Evolutionary conservation across 2,113 vertebrate species (phyloP).

Genomic region (Neodontobutis hainanensis): DNA sequence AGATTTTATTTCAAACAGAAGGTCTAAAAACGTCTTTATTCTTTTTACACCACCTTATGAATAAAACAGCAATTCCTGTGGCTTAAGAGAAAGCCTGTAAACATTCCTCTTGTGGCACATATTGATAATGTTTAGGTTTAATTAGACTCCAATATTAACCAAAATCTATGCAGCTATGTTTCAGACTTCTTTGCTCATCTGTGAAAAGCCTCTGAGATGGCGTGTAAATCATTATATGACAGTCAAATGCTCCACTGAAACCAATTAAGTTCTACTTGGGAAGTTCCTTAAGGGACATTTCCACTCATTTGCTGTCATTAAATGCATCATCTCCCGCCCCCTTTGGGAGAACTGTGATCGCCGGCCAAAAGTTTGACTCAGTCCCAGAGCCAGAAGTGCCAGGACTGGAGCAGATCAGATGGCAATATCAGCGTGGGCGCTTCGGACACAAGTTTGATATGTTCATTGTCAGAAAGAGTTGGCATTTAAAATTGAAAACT

Average conservation of each 20-base stretch:
- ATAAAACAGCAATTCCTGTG: slow-evolving; percentile 2
- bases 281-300: slow-evolving; percentile 8
- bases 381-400: slow-evolving; percentile 8
- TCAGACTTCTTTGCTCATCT: slow-evolving; percentile 8
- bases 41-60: neutral
- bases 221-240: slow-evolving; percentile 16
- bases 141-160: neutral
- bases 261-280: slow-evolving; percentile 35
- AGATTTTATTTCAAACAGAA: slow-evolving; percentile 1
- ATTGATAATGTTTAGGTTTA: neutral
- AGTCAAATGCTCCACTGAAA: slow-evolving; percentile 29
- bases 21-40: neutral
- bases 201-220: slow-evolving; percentile 15
- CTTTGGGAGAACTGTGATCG: slow-evolving; percentile 25
- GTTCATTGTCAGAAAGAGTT: neutral
- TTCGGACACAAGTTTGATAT: slow-evolving; percentile 18
- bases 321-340: slow-evolving; percentile 18
- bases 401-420: slow-evolving; percentile 18
- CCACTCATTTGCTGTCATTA: slow-evolving; percentile 11
- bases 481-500: neutral
- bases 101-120: neutral
- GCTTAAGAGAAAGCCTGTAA: neutral
- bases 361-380: slow-evolving; percentile 12
- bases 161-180: neutral
- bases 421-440: slow-evolving; percentile 30